These are phyloP conservation scores for Ganaspis sp. DNA, from an alignment of 1,140 invertebrate genomes.

Conservation along the genomic window DNA sequence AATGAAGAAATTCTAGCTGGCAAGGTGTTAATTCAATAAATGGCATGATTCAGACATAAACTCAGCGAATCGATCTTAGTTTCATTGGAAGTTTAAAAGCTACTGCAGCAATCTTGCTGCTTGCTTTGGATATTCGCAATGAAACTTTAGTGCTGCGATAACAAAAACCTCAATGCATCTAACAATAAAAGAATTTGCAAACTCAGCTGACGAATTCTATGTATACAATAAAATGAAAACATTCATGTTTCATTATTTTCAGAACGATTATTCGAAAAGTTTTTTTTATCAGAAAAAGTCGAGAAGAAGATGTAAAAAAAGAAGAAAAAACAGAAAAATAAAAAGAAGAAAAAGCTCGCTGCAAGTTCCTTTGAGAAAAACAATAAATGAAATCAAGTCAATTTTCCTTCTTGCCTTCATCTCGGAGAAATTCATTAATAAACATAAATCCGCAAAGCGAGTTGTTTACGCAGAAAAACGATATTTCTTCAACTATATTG, in stretches of 20 bases:
- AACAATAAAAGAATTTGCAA: conserved; percentile 14
- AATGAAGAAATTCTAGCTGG: background rate
- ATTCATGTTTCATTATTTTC: background rate
- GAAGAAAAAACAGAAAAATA: no score
- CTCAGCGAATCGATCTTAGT: background rate
- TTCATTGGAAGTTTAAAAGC: conserved; percentile 13
- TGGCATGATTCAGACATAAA: background rate
- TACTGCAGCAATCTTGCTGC: conserved; percentile 3
- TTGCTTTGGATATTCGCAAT: conserved; percentile 1
- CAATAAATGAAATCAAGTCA: no score
- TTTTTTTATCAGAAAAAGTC: no score
- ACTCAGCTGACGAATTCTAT: background rate
- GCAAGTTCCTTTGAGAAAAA: no score
- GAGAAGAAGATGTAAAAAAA: no score
- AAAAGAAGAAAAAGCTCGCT: no score
- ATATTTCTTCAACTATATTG: no score
- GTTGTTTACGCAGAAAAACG: no score
- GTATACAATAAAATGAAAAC: background rate
- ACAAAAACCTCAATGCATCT: background rate
- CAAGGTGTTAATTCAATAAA: conserved; percentile 14
- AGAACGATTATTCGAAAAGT: no score
- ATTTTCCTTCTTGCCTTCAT: no score
- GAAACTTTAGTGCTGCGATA: conserved; percentile 13
- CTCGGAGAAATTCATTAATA: no score
- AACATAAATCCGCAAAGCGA: no score